phyloP scores from a whole-genome alignment of 2,888 invertebrate species.

The Rhyacophila evoluta region DNA sequence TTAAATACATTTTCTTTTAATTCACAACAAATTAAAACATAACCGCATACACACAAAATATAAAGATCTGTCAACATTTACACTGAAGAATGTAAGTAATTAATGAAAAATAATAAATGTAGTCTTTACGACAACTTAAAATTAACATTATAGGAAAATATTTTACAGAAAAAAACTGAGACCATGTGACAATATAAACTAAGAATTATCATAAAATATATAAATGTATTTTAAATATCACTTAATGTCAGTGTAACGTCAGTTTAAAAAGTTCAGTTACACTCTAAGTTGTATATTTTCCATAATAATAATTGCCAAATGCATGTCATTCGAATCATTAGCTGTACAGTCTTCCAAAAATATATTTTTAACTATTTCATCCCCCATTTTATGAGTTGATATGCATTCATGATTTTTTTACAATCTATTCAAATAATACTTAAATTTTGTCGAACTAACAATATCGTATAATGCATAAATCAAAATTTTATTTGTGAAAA shows the following conservation, averaged over 20 bases:
- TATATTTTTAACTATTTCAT: neutral
- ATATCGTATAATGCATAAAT: too few species aligned
- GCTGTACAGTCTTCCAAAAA: neutral
- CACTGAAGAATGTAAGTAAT: neutral
- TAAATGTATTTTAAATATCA: slow-evolving; percentile 37
- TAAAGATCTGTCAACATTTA: neutral
- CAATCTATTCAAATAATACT: too few species aligned
- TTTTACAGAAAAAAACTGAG: slow-evolving; percentile 41
- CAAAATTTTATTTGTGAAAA: too few species aligned
- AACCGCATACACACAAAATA: neutral
- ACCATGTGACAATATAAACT: slow-evolving; percentile 36
- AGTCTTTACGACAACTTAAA: slow-evolving; percentile 19
- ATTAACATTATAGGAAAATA: slow-evolving; percentile 31
- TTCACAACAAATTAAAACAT: neutral
- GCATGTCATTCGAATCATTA: neutral
- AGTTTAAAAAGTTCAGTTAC: slow-evolving; percentile 16
- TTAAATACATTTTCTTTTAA: neutral
- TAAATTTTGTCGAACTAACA: too few species aligned
- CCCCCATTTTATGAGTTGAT: neutral
- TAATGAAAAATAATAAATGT: neutral
- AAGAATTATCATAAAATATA: slow-evolving; percentile 26
- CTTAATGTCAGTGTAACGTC: neutral
- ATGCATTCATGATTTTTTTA: too few species aligned
- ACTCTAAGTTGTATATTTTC: neutral
- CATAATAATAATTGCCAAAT: neutral